These are phyloP conservation scores for Lasius platythorax DNA, from an alignment of 2,888 invertebrate genomes.

Conservation along the genomic window DNA sequence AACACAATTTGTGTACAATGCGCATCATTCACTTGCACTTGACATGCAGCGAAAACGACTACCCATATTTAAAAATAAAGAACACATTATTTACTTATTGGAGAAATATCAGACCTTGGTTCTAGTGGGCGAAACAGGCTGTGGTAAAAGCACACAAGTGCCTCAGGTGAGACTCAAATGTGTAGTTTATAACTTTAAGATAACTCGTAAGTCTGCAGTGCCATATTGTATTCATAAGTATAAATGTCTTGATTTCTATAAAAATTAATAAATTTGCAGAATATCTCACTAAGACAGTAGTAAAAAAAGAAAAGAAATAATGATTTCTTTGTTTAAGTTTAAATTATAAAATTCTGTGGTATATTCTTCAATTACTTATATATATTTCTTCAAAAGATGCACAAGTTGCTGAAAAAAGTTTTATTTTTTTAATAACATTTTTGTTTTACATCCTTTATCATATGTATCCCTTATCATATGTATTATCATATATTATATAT, in stretches of 20 bases:
- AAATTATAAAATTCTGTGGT: not conserved
- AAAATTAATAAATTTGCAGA: not conserved
- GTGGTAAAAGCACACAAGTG: conserved; percentile 98
- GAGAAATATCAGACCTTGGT: conserved; percentile 96
- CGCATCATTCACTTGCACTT: conserved; percentile 93
- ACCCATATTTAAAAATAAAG: conserved; percentile 94
- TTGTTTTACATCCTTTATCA: not conserved
- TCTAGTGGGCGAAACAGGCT: conserved; percentile 97
- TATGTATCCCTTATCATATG: conserved; percentile 7
- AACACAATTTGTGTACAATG: conserved; percentile 94
- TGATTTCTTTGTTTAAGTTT: not conserved
- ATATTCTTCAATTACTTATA: not conserved
- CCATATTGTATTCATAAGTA: not conserved
- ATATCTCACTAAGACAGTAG: not conserved
- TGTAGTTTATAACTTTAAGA: not conserved
- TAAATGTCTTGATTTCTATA: not conserved
- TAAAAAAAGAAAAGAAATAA: not conserved
- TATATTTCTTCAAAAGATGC: not conserved
- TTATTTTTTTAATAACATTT: too few relatives aligned
- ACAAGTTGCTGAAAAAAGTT: not conserved
- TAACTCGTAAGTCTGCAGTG: not conserved
- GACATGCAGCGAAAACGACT: conserved; percentile 94
- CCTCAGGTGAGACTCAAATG: conserved; percentile 91
- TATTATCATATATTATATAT: not conserved
- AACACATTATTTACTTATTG: conserved; percentile 95